Conservation (phyloP, 2,113 vertebrate species). For the Sceloporus tristichus region DNA sequence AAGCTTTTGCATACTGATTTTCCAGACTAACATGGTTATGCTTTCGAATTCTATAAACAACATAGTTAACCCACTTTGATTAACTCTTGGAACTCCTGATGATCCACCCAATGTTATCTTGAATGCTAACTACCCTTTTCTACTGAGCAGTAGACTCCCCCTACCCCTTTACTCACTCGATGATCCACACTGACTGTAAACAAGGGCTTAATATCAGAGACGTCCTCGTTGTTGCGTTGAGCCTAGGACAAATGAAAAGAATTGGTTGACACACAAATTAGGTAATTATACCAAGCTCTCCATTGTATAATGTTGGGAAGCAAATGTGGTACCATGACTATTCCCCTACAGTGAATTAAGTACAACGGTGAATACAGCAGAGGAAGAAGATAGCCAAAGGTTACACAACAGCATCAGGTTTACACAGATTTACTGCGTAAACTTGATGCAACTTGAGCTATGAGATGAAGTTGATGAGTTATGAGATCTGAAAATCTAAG, state of each 20-base stretch:
- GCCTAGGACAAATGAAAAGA: constrained; percentile 74
- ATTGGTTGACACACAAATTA: neutral
- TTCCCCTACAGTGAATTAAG: neutral
- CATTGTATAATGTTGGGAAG: too few species aligned
- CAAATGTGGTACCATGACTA: neutral
- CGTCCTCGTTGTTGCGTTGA: constrained; percentile 91
- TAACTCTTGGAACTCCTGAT: neutral
- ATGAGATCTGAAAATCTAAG: neutral
- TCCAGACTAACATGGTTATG: too few species aligned
- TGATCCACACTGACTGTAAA: constrained; percentile 92
- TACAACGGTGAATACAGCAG: too few species aligned
- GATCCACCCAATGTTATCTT: neutral
- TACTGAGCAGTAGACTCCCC: too few species aligned
- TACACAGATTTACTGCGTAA: too few species aligned
- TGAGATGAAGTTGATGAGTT: too few species aligned
- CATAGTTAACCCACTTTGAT: neutral
- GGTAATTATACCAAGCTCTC: neutral
- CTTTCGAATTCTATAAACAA: neutral
- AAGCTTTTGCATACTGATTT: too few species aligned
- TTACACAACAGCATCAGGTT: neutral
- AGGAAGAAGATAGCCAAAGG: neutral
- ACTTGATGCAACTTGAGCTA: too few species aligned
- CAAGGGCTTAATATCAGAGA: constrained; percentile 86
- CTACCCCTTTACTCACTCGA: constrained; percentile 75
- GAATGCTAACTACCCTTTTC: neutral